A percentile compares a stretch with the other conserved stretches of the same genome.
Conservation (phyloP, 2,888 invertebrate genomes). For the Orchesella flavescens region DNA sequence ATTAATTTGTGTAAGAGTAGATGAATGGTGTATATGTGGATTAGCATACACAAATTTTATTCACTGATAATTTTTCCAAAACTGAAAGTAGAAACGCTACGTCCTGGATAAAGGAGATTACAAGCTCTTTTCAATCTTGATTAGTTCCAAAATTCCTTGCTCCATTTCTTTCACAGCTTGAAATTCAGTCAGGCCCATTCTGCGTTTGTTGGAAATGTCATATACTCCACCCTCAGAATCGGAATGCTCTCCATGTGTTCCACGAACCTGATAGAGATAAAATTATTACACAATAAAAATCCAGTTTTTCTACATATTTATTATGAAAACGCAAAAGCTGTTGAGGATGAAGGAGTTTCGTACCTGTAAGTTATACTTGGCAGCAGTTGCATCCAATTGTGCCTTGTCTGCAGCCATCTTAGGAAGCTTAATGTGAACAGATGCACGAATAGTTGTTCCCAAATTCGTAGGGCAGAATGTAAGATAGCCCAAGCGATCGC, state of each 20-base stretch:
- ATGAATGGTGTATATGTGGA: neutral
- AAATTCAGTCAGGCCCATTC: slow-evolving; percentile 77
- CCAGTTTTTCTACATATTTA: neutral
- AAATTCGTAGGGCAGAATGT: slow-evolving; percentile 77
- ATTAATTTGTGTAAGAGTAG: neutral
- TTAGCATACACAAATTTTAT: too few species aligned
- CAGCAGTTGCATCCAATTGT: slow-evolving; percentile 76
- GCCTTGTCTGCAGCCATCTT: slow-evolving; percentile 74
- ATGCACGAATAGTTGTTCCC: slow-evolving; percentile 78
- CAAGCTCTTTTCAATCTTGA: slow-evolving; percentile 75
- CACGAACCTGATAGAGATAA: slow-evolving; percentile 72
- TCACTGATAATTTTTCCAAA: neutral
- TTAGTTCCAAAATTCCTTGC: slow-evolving; percentile 76
- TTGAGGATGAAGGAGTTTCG: neutral
- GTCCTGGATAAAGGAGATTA: slow-evolving; percentile 54
- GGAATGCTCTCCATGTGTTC: slow-evolving; percentile 76
- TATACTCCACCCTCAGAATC: slow-evolving; percentile 76
- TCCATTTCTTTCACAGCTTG: slow-evolving; percentile 77
- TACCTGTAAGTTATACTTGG: slow-evolving; percentile 76
- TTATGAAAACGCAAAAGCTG: neutral
- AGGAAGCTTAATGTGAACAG: slow-evolving; percentile 78
- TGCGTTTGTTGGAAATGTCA: slow-evolving; percentile 77
- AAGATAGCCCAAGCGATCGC: slow-evolving; percentile 73
- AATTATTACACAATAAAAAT: neutral
- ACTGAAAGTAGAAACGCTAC: too few species aligned